phyloP scores from a whole-genome alignment of 2,797 vertebrate species.

The Salmo trutta region DNA sequence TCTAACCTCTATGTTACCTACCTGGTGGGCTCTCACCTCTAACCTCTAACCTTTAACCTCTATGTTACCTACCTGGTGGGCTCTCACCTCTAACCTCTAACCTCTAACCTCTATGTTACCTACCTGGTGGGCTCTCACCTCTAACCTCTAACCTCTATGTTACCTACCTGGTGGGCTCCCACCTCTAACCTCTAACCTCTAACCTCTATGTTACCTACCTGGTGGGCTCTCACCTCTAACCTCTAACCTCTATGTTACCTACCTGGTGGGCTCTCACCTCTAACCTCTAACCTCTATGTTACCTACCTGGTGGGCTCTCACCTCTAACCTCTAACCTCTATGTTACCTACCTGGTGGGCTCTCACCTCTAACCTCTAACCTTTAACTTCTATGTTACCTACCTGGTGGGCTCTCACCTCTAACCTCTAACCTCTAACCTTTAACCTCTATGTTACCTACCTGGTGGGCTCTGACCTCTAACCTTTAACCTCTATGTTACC shows the following conservation, averaged over 20 bases:
- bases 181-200: conserved; percentile 41
- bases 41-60: conserved; percentile 57
- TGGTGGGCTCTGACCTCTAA: no score
- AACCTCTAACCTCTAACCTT: no score
- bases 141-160: conserved; percentile 72
- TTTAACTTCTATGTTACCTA: no score
- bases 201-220: neutral
- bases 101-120: conserved; percentile 9
- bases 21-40: conserved; percentile 74
- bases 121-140: conserved; percentile 67
- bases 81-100: conserved; percentile 75
- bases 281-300: no score
- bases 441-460: no score
- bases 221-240: conserved; percentile 81
- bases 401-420: no score
- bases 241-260: no score
- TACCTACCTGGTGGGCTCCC: conserved; percentile 73
- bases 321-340: no score
- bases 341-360: no score
- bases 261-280: conserved; percentile 74
- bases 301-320: no score
- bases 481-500: no score
- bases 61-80: conserved; percentile 77
- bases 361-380: no score
- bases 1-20: neutral